These are phyloP conservation scores for Coenonympha arcania DNA, from an alignment of 2,888 invertebrate species.

Conservation along the genomic window DNA sequence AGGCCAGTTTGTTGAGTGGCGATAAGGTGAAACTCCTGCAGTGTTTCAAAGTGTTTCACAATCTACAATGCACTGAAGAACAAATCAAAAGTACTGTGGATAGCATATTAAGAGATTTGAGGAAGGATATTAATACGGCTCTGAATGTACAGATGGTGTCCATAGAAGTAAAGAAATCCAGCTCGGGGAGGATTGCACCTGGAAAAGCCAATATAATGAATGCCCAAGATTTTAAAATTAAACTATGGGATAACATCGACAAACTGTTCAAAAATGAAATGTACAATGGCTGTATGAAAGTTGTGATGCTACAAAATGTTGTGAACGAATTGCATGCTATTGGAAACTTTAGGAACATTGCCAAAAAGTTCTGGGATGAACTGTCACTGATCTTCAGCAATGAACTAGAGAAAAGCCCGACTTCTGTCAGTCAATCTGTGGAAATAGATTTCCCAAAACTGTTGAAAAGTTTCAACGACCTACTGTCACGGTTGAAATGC, in stretches of 20 bases:
- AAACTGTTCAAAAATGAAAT: constrained; percentile 85
- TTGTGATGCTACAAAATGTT: constrained; percentile 70
- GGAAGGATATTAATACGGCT: constrained; percentile 66
- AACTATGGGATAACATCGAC: constrained; percentile 92
- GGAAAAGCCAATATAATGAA: constrained; percentile 71
- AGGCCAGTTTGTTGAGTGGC: constrained; percentile 84
- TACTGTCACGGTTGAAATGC: constrained; percentile 79
- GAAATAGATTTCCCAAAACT: constrained; percentile 92
- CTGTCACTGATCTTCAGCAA: constrained; percentile 58
- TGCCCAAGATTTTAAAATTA: constrained; percentile 69
- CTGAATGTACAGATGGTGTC: constrained; percentile 68
- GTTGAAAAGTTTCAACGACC: constrained; percentile 84
- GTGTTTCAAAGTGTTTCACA: constrained; percentile 73
- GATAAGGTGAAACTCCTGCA: constrained; percentile 78
- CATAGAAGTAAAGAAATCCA: constrained; percentile 59
- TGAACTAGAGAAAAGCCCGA: constrained; percentile 71
- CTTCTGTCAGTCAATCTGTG: constrained; percentile 82
- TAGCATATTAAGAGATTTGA: constrained; percentile 67
- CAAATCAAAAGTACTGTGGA: constrained; percentile 70
- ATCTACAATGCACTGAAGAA: constrained; percentile 66
- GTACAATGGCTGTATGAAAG: constrained; percentile 81
- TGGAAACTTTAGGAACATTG: constrained; percentile 65
- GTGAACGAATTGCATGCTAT: constrained; percentile 68
- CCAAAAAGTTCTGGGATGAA: constrained; percentile 76
- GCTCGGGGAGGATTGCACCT: constrained; percentile 60